Base-by-base conservation (phyloP, 2,113 vertebrate species). In the Irena cyanogastra region DNA sequence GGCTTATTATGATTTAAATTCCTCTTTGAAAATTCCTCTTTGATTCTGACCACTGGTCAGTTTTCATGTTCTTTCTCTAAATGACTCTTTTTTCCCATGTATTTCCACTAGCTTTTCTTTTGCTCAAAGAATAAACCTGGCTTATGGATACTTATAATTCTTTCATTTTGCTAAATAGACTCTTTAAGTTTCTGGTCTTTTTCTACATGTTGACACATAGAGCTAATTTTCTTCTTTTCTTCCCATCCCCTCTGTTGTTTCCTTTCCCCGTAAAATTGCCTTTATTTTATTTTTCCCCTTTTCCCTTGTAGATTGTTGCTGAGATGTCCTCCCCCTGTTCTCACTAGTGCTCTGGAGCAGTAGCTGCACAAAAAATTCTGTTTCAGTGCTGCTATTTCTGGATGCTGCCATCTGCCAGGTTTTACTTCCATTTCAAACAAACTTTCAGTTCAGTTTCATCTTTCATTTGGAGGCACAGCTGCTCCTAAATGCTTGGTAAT, bases 351-450 rank as follows among this genome's bases (percentile, higher is more conserved):
- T 87, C 20, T 70, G 89, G 76, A 86, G 87, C 79, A 26, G 39
- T 59, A 94, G 63, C 88, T 83, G 41, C 56, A 71, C 71, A 75
- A 45, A 64, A 83, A 81, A 37, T 35, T 87, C 69, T 0, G 2
- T 89, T 95, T 87, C 60, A 44, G 81, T 54, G 65, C 24, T 79
- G 77, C 94, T 97, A 79, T 96, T 96, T 96, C 95, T 83, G 91
- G 68, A 49, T 2, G 6, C 61, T 70, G 53, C 94, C 90, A 96
- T 95, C 94, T 96, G 96, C 80, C 57, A 86, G 91, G 71, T 78
- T 95, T 94, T 83, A 37, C 90, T 96, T 92, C 79, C 56, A 87
- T 95, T 94, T 89, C 90, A 91, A 93, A 95, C 84, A 87, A 95
- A 94, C 84, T 94, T 96, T 80, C 88, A 39, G 81, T 92, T 96